Evolutionary conservation across 30 jellyfish, hydroid and myxozoan species (phyloP), one percentile per base, ranked within the genome.

Genomic region (Pseudorhiza aurosa): DNA sequence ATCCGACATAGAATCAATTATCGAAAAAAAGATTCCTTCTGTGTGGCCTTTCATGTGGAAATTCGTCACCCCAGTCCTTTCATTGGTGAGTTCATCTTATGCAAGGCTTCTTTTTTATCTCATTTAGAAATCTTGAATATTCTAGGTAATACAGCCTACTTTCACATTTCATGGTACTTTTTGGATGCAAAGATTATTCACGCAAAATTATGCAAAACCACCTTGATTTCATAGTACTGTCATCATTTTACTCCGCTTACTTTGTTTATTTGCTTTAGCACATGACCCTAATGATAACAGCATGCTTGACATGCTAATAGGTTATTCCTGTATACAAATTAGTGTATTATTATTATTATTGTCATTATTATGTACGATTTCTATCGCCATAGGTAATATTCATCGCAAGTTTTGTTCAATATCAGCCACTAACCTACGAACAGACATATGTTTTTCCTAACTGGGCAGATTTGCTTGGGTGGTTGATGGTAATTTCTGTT

Each of bases 381-480:
- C n/a, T n/a, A n/a, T n/a, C n/a, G n/a, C n/a, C n/a, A n/a, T n/a
- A 87, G 96, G 88, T 72, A 43, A 88, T 88, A 21, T 80, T 88
- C 39, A 12, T 88, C 26, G 88, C 77, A 28, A 58, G 90, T 50
- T 62, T 88, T 26, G 62, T 72, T 22, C 81, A 79, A 58, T 69
- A 79, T 37, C 53, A 59, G 24, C 88, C 83, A 17, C 55, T 88
- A 14, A 88, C 97, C 7, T 88, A 78, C 68, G 97, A 88, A 46
- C 22, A 31, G 8, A 57, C 83, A 9, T 88, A 88, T 62, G 65
- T 63, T 7, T 88, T 68, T 55, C 97, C 97, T 2, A 90, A 24
- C 56, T 88, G 97, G 97, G 88, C 97, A 9, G 87, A 88, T 42
- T 94, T 77, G n/a, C n/a, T 88, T 59, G 97, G 97, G 19, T 88